Percentiles rank a stretch among this genome's conserved stretches.
These are phyloP conservation scores for Cricetomys ansorgei DNA, from an alignment of 2,113 vertebrate genomes.

Conservation along the genomic window DNA sequence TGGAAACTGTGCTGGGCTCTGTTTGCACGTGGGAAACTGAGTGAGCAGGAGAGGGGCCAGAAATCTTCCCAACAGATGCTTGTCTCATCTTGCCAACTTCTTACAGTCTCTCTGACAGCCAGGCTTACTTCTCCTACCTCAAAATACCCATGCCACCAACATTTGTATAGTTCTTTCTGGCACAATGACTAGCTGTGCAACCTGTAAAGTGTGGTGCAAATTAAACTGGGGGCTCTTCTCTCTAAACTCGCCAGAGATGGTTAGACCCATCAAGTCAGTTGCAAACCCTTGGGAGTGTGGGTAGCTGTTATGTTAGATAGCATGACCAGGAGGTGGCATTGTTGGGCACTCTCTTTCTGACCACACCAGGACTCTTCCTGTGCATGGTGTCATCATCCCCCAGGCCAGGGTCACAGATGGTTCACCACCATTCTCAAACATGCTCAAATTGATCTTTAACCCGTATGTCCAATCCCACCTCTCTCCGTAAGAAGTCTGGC, in stretches of 20 bases:
- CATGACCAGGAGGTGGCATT: rapidly evolving
- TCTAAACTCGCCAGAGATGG: not conserved
- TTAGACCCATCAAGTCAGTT: not conserved
- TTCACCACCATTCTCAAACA: not conserved
- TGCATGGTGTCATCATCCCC: rapidly evolving
- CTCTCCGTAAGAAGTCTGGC: not conserved
- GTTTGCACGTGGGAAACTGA: rapidly evolving
- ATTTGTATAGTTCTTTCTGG: too few species aligned
- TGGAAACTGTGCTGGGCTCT: not conserved
- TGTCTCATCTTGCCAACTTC: not conserved
- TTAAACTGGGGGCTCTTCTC: not conserved
- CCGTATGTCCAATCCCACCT: not conserved
- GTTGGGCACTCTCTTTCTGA: not conserved
- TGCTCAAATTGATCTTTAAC: not conserved
- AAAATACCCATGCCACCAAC: not conserved
- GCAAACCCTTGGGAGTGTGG: rapidly evolving
- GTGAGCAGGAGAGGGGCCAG: rapidly evolving
- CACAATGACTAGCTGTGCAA: not conserved
- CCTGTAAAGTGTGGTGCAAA: not conserved
- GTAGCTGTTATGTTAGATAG: not conserved
- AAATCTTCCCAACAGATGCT: not conserved
- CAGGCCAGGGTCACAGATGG: too few species aligned
- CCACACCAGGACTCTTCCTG: not conserved
- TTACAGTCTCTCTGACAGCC: not conserved
- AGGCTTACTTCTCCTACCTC: not conserved